These are phyloP conservation scores for Harpalus rufipes DNA, from an alignment of 2,888 invertebrate species.

Conservation along the genomic window DNA sequence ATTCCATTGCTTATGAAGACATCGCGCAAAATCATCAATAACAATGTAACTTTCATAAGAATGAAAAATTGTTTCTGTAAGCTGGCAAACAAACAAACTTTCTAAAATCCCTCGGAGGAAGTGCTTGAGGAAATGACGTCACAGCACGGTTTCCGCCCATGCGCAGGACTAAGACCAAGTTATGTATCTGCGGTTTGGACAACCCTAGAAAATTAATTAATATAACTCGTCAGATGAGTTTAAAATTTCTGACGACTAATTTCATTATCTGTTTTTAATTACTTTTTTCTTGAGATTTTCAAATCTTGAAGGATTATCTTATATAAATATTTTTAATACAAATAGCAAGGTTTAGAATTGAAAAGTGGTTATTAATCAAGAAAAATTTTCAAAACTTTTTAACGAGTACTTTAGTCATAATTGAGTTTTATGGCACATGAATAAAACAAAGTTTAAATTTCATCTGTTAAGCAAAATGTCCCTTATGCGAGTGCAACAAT, in stretches of 20 bases:
- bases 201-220: conserved; percentile 39
- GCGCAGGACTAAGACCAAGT: conserved; percentile 8
- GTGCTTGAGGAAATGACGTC: conserved; percentile 25
- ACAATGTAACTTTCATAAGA: conserved; percentile 42
- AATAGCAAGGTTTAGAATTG: not conserved
- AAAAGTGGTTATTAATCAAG: not conserved
- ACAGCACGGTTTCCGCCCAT: conserved; percentile 12
- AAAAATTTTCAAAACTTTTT: too few relatives aligned
- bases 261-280: conserved; percentile 44
- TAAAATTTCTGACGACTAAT: conserved; percentile 29
- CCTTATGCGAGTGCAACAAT: too few relatives aligned
- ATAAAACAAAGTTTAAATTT: too few relatives aligned
- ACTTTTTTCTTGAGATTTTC: conserved; percentile 9
- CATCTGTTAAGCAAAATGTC: too few relatives aligned
- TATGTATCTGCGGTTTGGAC: conserved; percentile 34
- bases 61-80: conserved; percentile 55
- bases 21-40: conserved; percentile 54
- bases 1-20: conserved; percentile 37
- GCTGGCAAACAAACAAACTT: conserved; percentile 50
- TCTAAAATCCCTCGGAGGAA: conserved; percentile 19
- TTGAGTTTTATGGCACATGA: too few relatives aligned
- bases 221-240: conserved; percentile 24
- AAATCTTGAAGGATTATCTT: not conserved
- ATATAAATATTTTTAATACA: not conserved
- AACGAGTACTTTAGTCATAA: too few relatives aligned